Base-by-base conservation (phyloP, 1,140 invertebrate genomes). In the Scaptodrosophila lebanonensis region DNA sequence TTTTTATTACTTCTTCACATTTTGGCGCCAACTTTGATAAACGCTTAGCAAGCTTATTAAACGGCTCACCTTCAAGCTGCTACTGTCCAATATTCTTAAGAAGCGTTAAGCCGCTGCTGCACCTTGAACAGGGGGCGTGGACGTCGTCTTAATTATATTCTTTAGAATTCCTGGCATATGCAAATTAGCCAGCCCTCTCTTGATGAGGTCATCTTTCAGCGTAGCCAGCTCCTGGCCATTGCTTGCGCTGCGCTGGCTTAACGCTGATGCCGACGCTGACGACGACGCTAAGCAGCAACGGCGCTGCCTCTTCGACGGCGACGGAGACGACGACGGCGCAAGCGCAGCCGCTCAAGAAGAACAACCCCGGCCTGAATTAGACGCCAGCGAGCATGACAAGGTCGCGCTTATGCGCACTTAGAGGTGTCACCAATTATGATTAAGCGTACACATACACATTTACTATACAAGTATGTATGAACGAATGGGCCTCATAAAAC, bases 311-410 rank as follows among this genome's bases (percentile, higher is more conserved):
- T n/a, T 9, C 17, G 20, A 17, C 32, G 33, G 43, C 18, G 20
- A 33, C 29, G 52, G 15, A 25, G 7, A 51, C 44, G 45, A 52
- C 44, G 53, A 50, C 56, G 68, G 29, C 54, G 73, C n/a, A n/a
- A n/a, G n/a, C 8, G 32, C 32, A 66, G 29, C 76, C 75, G 75
- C 57, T 79, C 69, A 82, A 76, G 75, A 82, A 82, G 75, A 79
- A 79, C 75, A 79, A 49, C 75, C 75, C 75, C 75, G 75, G 75
- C 75, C 75, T 79, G 75, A 79, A 79, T 79, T 79, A 79, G 75
- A 75, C 65, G 65, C 66, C 69, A 69, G 75, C 75, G 45, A 79
- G 75, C 75, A 79, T 79, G 75, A 79, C 75, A 79, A 79, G 75
- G 75, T 82, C 75, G 76, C 8, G 32, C 32, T 13, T 13, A 33